Percentiles rank a stretch among this genome's conserved stretches.
Evolutionary conservation across 37 sponge, comb jelly and placozoan genomes (phyloP).

Genomic region (Cliona cf. orientalis): DNA sequence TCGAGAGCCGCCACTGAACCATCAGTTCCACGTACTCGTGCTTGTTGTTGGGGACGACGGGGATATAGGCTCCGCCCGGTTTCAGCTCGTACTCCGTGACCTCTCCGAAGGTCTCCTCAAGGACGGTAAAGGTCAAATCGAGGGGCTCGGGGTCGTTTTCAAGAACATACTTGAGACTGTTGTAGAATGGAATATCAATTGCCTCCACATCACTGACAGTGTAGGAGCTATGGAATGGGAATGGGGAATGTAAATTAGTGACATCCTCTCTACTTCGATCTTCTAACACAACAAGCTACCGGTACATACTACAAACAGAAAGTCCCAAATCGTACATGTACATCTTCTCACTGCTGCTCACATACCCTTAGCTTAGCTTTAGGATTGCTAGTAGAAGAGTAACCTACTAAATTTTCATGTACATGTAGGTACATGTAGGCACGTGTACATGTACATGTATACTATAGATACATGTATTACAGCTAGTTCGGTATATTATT

Average conservation of each 20-base stretch:
- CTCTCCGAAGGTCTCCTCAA: slow-evolving; percentile 94
- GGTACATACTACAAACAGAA: too few species aligned
- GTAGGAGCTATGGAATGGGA: slow-evolving; percentile 27
- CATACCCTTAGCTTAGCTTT: too few species aligned
- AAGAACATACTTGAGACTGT: slow-evolving; percentile 74
- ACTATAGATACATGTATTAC: not conserved
- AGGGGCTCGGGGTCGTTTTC: slow-evolving; percentile 81
- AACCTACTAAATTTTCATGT: too few species aligned
- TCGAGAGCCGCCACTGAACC: slow-evolving; percentile 72
- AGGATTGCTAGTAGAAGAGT: too few species aligned
- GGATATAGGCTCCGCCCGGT: slow-evolving; percentile 53
- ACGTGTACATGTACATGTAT: too few species aligned
- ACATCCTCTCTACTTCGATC: too few species aligned
- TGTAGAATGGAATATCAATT: slow-evolving; percentile 76
- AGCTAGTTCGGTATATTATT: too few species aligned
- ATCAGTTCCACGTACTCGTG: slow-evolving; percentile 83
- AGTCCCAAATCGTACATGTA: too few species aligned
- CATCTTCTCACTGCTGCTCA: too few species aligned
- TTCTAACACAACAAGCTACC: too few species aligned
- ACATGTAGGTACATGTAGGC: too few species aligned
- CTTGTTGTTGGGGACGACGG: slow-evolving; percentile 79
- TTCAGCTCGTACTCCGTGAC: slow-evolving; percentile 68
- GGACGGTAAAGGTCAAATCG: slow-evolving; percentile 86
- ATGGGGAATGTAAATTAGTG: too few species aligned
- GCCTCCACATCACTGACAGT: slow-evolving; percentile 78